Evolutionary conservation across 2,888 invertebrate genomes (phyloP), one percentile per base, ranked within the genome.

Genomic region (Oxystoma pomonae): DNA sequence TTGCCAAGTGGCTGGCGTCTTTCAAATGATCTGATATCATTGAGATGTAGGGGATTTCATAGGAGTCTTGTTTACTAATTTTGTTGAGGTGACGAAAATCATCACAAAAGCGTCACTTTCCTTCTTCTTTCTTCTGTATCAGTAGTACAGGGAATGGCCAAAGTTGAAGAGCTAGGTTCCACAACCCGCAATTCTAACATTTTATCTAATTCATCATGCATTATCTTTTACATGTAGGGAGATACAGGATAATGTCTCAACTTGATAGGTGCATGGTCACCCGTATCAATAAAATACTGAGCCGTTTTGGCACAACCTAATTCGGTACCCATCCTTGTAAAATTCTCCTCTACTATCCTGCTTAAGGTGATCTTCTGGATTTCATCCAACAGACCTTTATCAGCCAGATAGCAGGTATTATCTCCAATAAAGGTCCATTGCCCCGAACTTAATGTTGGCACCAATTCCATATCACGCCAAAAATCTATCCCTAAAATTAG

Each of bases 151-250:
- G 57, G 57, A 20, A 12, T 20, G 20, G 57, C 16, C 57, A 17
- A 57, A 58, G 58, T 16, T 20, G 21, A 21, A 16, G 16, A 17
- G 35, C 5, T 7, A 3, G n/a, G 57, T 35, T 35, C 35, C 72
- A 35, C 67, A 75, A 69, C 51, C 3, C 35, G 5, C 12, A 35
- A 35, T 12, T 35, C 35, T 12, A 35, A 35, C 3, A 35, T 3
- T 35, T 67, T 67, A 22, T 57, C 65, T n/a, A 72, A 18, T 50
- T 72, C 63, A 2, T 58, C 21, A 58, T 68, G 51, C 16, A 69
- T 62, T 12, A 63, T 16, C 51, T 59, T 17, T 52, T 65, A 66
- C n/a, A 55, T 66, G 16, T 55, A 59, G 1, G 65, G 65, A 9
- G 63, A 62, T 16, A 66, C 62, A 0, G 64, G 65, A 35, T 66